Conservation (phyloP, 2,797 vertebrate species). For the Ciconia nigra region DNA sequence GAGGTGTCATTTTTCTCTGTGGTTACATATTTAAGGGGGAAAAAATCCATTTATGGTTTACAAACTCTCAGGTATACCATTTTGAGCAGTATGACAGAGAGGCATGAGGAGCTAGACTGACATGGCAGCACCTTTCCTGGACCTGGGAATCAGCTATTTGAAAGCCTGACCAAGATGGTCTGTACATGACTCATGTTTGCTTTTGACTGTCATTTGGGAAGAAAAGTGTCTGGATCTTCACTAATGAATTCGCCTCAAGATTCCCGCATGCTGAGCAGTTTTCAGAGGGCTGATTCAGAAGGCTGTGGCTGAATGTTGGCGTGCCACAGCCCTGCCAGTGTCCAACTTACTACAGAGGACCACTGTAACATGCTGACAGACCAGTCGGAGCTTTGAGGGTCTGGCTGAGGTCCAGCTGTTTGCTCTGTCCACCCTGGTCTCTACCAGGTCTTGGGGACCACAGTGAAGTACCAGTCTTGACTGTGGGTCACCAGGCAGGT, state of each 20-base stretch:
- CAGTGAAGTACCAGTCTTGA: not conserved
- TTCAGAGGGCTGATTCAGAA: not conserved
- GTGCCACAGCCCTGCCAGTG: not conserved
- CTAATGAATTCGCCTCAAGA: not conserved
- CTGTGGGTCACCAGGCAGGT: not conserved
- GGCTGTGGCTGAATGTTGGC: not conserved
- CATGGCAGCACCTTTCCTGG: not conserved
- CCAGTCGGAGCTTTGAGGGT: not conserved
- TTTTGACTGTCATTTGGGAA: not conserved
- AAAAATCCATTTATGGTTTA: not conserved
- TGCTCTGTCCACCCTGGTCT: not conserved
- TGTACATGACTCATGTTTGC: not conserved
- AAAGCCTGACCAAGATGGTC: not conserved
- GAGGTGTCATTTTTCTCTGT: not conserved
- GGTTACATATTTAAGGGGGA: not conserved
- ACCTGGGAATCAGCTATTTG: not conserved
- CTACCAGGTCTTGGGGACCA: not conserved
- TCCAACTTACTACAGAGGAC: not conserved
- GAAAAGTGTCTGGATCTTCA: not conserved
- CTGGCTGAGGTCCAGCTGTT: not conserved
- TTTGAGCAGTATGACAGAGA: not conserved
- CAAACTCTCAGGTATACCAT: not conserved
- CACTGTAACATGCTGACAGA: not conserved
- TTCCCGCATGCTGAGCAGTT: not conserved
- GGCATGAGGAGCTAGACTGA: not conserved